These are phyloP conservation scores for Leptopilina myrica DNA, from an alignment of 2,888 invertebrate species.

Conservation along the genomic window DNA sequence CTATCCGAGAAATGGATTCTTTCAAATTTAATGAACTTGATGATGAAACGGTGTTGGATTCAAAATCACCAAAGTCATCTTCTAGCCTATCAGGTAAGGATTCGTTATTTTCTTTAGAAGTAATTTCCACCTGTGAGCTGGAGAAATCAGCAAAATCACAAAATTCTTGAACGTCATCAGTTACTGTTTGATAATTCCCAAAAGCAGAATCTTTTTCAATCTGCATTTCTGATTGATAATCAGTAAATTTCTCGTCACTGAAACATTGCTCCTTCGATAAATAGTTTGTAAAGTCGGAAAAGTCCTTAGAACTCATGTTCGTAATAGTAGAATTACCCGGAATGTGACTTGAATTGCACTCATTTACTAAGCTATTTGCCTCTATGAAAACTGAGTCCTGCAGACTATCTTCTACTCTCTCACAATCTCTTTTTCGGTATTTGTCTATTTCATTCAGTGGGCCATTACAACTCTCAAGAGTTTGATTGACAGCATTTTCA, in stretches of 20 bases:
- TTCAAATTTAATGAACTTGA: conserved; percentile 63
- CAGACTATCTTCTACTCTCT: background rate
- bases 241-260: background rate
- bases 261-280: background rate
- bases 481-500: background rate
- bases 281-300: background rate
- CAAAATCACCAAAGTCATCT: conserved; percentile 77
- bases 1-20: conserved; percentile 70
- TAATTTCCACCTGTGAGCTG: conserved; percentile 50
- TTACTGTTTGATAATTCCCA: conserved; percentile 28
- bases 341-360: background rate
- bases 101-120: conserved; percentile 51
- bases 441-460: background rate
- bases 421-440: background rate
- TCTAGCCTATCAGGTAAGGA: conserved; percentile 58
- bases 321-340: background rate
- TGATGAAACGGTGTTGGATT: conserved; percentile 75
- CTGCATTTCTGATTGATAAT: background rate
- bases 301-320: background rate
- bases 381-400: background rate
- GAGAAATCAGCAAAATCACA: conserved; percentile 76
- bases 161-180: conserved; percentile 72
- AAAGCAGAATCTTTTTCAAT: conserved; percentile 33
- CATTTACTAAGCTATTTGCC: background rate
- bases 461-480: background rate